These are phyloP conservation scores for Neomorphus geoffroyi DNA, from an alignment of 2,797 vertebrate species.

Conservation along the genomic window DNA sequence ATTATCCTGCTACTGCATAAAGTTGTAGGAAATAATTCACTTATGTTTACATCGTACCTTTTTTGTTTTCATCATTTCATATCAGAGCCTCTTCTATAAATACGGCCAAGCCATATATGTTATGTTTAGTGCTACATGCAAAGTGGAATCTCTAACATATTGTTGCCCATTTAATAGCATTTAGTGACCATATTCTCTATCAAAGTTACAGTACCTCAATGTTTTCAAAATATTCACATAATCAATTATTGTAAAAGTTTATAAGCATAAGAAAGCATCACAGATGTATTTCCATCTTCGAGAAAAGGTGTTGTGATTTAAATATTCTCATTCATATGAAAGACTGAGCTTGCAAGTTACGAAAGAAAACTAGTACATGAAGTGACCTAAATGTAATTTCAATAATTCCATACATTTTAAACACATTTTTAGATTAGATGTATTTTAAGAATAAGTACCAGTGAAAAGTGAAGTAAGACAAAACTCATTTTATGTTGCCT, in stretches of 20 bases:
- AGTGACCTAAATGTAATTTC: background rate
- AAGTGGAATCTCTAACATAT: background rate
- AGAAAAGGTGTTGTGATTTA: background rate
- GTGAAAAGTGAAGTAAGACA: slow-evolving; percentile 76
- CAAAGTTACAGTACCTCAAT: background rate
- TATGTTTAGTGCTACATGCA: background rate
- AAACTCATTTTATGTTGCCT: slow-evolving; percentile 77
- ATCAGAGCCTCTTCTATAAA: background rate
- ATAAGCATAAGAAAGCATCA: background rate
- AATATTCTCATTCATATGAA: background rate
- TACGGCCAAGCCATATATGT: background rate
- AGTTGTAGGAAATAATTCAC: background rate
- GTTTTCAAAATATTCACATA: background rate
- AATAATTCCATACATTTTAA: slow-evolving; percentile 26
- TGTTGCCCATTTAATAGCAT: background rate
- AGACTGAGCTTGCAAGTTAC: background rate
- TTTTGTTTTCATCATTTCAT: background rate
- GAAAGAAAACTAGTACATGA: background rate
- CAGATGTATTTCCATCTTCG: background rate
- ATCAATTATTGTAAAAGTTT: background rate
- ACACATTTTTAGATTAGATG: slow-evolving; percentile 22
- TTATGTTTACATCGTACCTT: background rate
- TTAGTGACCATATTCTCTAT: background rate
- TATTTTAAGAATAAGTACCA: slow-evolving; percentile 66
- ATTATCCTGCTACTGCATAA: background rate